A percentile compares a stretch with the other conserved stretches of the same genome.
phyloP scores from a whole-genome alignment of 1,140 invertebrate genomes.

The Dendrolimus kikuchii region DNA sequence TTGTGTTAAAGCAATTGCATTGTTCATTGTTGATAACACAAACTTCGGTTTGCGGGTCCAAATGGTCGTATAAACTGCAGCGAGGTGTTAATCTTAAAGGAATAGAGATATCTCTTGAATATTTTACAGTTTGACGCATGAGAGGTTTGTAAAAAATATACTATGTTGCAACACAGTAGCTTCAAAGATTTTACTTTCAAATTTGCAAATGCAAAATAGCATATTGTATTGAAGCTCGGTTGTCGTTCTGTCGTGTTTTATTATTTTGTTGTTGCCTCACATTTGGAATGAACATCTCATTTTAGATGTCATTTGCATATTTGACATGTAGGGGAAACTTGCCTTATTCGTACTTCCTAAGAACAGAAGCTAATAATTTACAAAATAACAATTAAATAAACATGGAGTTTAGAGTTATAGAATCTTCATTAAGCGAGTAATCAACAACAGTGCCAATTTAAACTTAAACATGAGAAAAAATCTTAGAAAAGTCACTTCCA shows the following conservation, averaged over 20 bases:
- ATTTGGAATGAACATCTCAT: no score
- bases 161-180: slow-evolving; percentile 50
- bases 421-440: no score
- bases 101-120: slow-evolving; percentile 4
- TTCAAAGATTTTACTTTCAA: slow-evolving; percentile 40
- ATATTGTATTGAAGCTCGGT: slow-evolving; percentile 37
- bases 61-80: slow-evolving; percentile 3
- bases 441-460: no score
- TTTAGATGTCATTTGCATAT: no score
- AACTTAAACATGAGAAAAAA: no score
- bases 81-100: neutral
- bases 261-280: slow-evolving; percentile 24
- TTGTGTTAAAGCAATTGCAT: no score
- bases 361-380: no score
- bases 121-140: neutral
- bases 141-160: slow-evolving; percentile 6
- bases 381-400: no score
- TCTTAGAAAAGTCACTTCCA: no score
- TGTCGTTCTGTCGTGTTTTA: slow-evolving; percentile 32
- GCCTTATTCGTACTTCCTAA: no score
- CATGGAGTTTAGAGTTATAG: no score
- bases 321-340: no score
- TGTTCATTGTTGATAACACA: neutral
- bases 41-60: slow-evolving; percentile 2
- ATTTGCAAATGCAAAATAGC: slow-evolving; percentile 47